phyloP scores from a whole-genome alignment of 2,797 vertebrate genomes.

The Anguilla megastoma region DNA sequence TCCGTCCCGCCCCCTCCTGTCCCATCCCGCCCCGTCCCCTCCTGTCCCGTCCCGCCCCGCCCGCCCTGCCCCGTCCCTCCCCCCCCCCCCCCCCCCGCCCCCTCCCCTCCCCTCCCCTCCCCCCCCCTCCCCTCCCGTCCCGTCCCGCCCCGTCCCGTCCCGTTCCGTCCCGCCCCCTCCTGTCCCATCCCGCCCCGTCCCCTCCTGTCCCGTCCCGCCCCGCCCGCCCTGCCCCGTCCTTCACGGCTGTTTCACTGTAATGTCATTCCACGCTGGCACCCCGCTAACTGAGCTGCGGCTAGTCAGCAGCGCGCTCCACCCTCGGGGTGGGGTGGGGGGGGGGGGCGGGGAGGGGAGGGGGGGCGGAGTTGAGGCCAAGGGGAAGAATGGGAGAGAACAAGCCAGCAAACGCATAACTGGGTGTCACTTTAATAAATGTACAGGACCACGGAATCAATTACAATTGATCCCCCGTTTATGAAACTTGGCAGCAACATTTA shows the following conservation, averaged over 20 bases:
- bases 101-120: too few species aligned
- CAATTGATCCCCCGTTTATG: constrained; percentile 77
- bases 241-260: constrained; percentile 59
- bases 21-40: too few species aligned
- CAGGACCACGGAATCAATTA: constrained; percentile 78
- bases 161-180: too few species aligned
- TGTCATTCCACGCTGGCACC: constrained; percentile 53
- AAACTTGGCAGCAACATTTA: constrained; percentile 77
- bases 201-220: too few species aligned
- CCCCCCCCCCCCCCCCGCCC: too few species aligned
- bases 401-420: constrained; percentile 70
- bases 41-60: too few species aligned
- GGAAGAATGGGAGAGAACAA: constrained; percentile 64
- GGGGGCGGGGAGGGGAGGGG: not conserved
- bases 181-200: too few species aligned
- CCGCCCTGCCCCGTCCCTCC: too few species aligned
- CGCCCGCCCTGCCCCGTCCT: constrained; percentile 32
- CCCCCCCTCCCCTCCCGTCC: too few species aligned
- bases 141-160: too few species aligned
- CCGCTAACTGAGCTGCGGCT: constrained; percentile 54
- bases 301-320: constrained; percentile 45
- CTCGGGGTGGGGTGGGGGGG: not conserved
- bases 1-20: too few species aligned
- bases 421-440: constrained; percentile 81
- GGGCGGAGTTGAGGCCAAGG: constrained; percentile 28